phyloP scores from a whole-genome alignment of 1,140 invertebrate genomes.

The Drosophila nigromelanica region DNA sequence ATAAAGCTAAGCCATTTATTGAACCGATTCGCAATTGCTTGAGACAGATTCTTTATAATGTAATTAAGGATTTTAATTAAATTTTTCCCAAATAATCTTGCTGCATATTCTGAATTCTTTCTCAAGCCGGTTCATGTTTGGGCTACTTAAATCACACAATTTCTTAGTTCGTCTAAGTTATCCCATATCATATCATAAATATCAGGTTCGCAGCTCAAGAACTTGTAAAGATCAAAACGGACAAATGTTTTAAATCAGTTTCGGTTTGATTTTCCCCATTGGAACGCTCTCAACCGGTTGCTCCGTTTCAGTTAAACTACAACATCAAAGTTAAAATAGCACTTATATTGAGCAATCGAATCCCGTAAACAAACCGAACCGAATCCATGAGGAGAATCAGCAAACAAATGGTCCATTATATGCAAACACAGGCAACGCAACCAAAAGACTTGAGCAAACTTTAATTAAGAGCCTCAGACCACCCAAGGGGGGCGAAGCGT shows the following conservation, averaged over 20 bases:
- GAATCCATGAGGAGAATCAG: constrained; percentile 12
- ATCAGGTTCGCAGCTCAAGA: too few species aligned
- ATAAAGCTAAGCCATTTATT: too few species aligned
- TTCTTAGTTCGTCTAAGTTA: too few species aligned
- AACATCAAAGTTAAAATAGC: constrained; percentile 11
- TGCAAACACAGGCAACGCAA: constrained; percentile 24
- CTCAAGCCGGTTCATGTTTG: too few species aligned
- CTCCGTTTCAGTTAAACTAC: constrained; percentile 1
- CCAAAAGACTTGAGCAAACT: constrained; percentile 70
- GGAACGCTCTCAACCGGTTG: background rate
- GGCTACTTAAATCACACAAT: too few species aligned
- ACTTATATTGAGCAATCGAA: constrained; percentile 38
- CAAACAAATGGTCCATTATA: constrained; percentile 34
- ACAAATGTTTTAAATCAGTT: background rate
- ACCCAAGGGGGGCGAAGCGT: constrained; percentile 18
- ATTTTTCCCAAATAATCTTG: too few species aligned
- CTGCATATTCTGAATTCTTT: too few species aligned
- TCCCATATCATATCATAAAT: too few species aligned
- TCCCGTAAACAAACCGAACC: background rate
- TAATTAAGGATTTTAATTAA: too few species aligned
- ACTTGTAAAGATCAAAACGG: too few species aligned
- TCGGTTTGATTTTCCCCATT: background rate
- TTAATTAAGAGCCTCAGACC: constrained; percentile 67
- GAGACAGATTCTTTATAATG: too few species aligned
- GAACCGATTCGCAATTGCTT: too few species aligned